Evolutionary conservation across 1,140 invertebrate species (phyloP).

Genomic region (Fopius arisanus): DNA sequence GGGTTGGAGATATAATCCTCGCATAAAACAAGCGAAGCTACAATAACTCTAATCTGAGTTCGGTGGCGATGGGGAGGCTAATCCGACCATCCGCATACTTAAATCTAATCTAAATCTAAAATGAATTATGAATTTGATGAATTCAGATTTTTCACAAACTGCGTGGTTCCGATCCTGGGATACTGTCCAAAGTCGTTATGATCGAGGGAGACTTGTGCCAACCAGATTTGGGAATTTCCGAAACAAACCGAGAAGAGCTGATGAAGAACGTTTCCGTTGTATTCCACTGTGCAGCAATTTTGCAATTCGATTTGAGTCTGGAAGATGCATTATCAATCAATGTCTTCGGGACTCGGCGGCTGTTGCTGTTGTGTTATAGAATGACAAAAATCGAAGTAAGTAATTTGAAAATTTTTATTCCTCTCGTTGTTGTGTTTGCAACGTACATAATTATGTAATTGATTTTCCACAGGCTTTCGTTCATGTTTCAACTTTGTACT

Average conservation of each 20-base stretch:
- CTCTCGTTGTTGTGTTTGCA: too few species aligned
- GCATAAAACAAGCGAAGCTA: too few species aligned
- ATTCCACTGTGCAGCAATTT: conserved; percentile 93
- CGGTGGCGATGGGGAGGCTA: too few species aligned
- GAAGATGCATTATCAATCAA: conserved; percentile 73
- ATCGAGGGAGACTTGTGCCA: conserved; percentile 80
- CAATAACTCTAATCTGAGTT: too few species aligned
- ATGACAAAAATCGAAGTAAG: conserved; percentile 76
- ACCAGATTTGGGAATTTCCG: conserved; percentile 68
- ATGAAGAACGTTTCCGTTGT: conserved; percentile 81
- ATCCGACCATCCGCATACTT: too few species aligned
- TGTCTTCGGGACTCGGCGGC: conserved; percentile 71
- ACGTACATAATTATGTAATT: conserved; percentile 82
- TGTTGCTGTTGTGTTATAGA: conserved; percentile 72
- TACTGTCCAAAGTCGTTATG: conserved; percentile 76
- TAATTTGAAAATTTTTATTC: conserved; percentile 81
- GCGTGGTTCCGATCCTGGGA: conserved; percentile 55
- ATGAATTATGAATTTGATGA: too few species aligned
- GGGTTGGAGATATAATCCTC: too few species aligned
- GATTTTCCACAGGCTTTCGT: conserved; percentile 82
- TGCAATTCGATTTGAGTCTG: conserved; percentile 89
- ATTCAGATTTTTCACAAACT: conserved; percentile 64
- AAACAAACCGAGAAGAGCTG: conserved; percentile 68
- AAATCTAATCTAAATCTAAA: too few species aligned
- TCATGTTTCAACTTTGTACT: conserved; percentile 68